These are phyloP conservation scores for Oreochromis spilurus DNA, from an alignment of 2,113 vertebrate species.

Conservation along the genomic window DNA sequence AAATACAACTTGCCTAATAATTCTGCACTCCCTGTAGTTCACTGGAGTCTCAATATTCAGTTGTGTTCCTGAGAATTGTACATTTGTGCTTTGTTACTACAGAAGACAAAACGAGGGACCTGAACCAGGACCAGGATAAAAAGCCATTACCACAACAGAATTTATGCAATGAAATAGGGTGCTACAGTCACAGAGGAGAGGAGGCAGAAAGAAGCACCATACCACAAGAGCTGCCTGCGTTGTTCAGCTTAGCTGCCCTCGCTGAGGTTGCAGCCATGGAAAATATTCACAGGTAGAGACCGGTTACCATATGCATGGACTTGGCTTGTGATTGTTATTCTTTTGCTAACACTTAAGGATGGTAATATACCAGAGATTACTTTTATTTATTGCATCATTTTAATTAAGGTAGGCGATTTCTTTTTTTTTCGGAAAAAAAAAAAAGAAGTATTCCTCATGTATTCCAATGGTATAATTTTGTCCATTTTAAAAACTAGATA, in stretches of 20 bases:
- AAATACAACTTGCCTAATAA: too few relatives aligned
- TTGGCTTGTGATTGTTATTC: not conserved
- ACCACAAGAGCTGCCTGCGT: conserved; percentile 79
- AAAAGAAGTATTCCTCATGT: not conserved
- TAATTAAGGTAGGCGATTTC: not conserved
- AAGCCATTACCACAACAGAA: conserved; percentile 78
- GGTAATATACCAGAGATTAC: not conserved
- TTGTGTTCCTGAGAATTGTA: not conserved
- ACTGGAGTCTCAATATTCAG: not conserved
- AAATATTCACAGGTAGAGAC: conserved; percentile 87
- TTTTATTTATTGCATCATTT: not conserved
- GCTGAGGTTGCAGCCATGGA: conserved; percentile 99
- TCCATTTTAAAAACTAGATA: not conserved
- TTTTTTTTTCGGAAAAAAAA: not conserved
- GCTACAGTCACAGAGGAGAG: conserved; percentile 66
- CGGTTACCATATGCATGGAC: not conserved
- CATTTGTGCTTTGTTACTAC: conserved; percentile 21
- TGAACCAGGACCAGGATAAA: conserved; percentile 78
- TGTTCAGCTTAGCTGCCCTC: conserved; percentile 97
- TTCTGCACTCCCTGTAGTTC: too few relatives aligned
- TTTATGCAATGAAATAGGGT: conserved; percentile 80
- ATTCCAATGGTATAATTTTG: not conserved
- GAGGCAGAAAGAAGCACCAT: conserved; percentile 76
- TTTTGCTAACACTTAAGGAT: not conserved
- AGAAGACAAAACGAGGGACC: conserved; percentile 87